These are phyloP conservation scores for Elymnias hypermnestra DNA, from an alignment of 1,140 invertebrate genomes.

Conservation along the genomic window DNA sequence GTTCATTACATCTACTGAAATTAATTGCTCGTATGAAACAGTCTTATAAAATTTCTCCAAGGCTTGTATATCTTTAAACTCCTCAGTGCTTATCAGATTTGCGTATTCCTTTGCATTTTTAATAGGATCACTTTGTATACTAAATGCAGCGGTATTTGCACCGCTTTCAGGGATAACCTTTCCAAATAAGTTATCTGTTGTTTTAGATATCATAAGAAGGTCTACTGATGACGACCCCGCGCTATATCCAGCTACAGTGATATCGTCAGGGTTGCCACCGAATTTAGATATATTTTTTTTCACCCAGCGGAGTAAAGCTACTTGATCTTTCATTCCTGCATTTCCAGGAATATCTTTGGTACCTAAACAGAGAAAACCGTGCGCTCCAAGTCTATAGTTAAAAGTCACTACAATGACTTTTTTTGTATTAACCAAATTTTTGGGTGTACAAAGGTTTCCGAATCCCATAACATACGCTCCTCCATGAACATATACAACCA, in stretches of 20 bases:
- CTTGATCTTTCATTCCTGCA: conserved; percentile 46
- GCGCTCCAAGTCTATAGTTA: conserved; percentile 26
- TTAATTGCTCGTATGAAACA: conserved; percentile 25
- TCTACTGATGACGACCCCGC: conserved; percentile 37
- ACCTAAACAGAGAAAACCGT: conserved; percentile 33
- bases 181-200: conserved; percentile 38
- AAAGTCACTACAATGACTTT: conserved; percentile 24
- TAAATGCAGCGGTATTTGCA: conserved; percentile 18
- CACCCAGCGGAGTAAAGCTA: conserved; percentile 40
- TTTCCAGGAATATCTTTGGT: conserved; percentile 39
- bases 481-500: conserved; percentile 34
- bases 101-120: conserved; percentile 34
- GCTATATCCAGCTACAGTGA: conserved; percentile 39
- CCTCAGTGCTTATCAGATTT: conserved; percentile 21
- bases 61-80: conserved; percentile 29
- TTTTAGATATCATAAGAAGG: conserved; percentile 35
- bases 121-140: conserved; percentile 35
- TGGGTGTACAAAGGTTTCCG: conserved; percentile 17
- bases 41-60: conserved; percentile 47
- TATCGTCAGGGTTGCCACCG: conserved; percentile 42
- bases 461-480: conserved; percentile 20
- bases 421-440: conserved; percentile 16
- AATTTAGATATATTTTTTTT: conserved; percentile 42
- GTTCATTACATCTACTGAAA: conserved; percentile 18
- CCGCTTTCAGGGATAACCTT: conserved; percentile 43